A percentile compares a stretch with the other conserved stretches of the same genome.
Evolutionary conservation across 2,113 vertebrate species (phyloP).

Genomic region (Proterorhinus semilunaris): DNA sequence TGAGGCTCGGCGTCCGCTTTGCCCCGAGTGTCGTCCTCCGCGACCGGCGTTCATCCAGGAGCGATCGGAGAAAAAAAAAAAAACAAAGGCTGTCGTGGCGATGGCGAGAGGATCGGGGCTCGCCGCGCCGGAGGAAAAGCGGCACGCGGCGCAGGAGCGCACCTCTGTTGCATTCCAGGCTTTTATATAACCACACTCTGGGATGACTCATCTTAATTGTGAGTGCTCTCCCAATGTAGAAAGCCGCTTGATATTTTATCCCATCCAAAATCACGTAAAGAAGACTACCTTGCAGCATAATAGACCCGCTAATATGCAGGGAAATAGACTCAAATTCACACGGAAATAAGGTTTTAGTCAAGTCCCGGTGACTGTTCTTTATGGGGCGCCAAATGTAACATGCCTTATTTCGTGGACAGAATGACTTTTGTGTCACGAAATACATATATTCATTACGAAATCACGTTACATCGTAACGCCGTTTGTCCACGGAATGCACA

Average conservation of each 20-base stretch:
- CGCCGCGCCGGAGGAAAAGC: conserved; percentile 31
- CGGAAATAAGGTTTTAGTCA: no score
- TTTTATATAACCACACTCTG: conserved; percentile 15
- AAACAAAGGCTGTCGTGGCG: conserved; percentile 53
- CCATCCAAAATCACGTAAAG: not conserved
- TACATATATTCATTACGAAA: no score
- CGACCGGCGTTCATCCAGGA: conserved; percentile 56
- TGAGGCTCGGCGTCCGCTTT: conserved; percentile 49
- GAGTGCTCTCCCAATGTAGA: not conserved
- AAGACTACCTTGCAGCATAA: no score
- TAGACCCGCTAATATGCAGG: no score
- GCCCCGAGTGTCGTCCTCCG: conserved; percentile 41
- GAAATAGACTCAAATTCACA: no score
- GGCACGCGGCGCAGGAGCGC: conserved; percentile 25
- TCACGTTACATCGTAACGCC: no score
- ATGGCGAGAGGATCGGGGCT: conserved; percentile 27
- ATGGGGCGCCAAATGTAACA: no score
- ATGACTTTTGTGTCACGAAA: no score
- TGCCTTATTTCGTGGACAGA: no score
- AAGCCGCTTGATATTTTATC: not conserved
- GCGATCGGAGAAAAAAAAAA: conserved; percentile 35
- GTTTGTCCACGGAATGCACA: no score
- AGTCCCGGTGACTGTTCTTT: no score
- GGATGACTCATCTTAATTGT: conserved; percentile 5
- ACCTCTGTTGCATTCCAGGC: conserved; percentile 25